Conservation (phyloP, 23 tunicate species). For the Diplosoma virens region DNA sequence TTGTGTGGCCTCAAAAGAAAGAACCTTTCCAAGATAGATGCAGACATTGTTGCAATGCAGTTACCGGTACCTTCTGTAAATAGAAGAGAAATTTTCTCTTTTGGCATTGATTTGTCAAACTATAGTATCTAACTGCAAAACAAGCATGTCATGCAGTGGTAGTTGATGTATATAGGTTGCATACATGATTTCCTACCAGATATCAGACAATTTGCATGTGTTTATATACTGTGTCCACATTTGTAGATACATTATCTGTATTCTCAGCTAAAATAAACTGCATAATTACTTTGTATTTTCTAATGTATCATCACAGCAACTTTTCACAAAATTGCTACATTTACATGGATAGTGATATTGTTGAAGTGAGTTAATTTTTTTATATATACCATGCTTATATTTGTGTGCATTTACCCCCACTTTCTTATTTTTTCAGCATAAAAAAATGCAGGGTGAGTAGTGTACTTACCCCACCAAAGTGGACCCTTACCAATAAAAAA, state of each 20-base stretch:
- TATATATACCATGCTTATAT: background rate
- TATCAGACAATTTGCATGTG: background rate
- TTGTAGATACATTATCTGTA: background rate
- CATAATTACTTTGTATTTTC: background rate
- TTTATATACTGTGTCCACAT: background rate
- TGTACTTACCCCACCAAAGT: background rate
- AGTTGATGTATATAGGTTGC: background rate
- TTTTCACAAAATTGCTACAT: background rate
- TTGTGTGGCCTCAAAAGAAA: background rate
- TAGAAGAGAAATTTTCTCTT: background rate
- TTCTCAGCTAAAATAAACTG: background rate
- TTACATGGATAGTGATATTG: background rate
- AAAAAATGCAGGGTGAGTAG: background rate
- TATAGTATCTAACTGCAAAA: background rate
- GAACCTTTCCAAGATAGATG: background rate
- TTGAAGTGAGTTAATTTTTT: background rate
- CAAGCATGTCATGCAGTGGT: background rate
- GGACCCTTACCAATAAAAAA: background rate
- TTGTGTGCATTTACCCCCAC: background rate
- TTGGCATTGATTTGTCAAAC: background rate
- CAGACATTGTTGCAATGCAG: background rate
- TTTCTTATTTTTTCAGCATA: background rate
- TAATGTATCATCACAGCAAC: background rate
- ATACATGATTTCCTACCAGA: background rate
- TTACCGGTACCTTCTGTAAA: background rate